Conservation (phyloP, 92 coral and sea anemone genomes). For the Heliopora coerulea region DNA sequence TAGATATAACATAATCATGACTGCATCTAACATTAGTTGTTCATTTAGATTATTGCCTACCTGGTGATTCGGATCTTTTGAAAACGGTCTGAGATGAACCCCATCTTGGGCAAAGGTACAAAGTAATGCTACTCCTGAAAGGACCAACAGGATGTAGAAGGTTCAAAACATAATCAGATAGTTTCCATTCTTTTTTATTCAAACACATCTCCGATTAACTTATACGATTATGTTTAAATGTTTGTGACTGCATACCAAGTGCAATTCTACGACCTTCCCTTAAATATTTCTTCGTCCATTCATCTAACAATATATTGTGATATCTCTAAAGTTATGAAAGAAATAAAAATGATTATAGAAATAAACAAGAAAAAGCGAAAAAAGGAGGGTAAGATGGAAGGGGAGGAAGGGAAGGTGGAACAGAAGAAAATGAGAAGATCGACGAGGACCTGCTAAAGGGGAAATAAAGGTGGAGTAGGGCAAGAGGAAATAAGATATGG, state of each 20-base stretch:
- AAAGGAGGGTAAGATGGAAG: neutral
- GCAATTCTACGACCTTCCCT: conserved; percentile 93
- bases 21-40: too few relatives aligned
- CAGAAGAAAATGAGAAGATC: too few relatives aligned
- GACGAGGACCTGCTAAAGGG: too few relatives aligned
- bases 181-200: too few relatives aligned
- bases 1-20: too few relatives aligned
- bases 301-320: conserved; percentile 82
- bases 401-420: neutral
- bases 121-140: conserved; percentile 68
- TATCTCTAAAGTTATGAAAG: conserved; percentile 65
- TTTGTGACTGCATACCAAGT: conserved; percentile 51
- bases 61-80: conserved; percentile 67
- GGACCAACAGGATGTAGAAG: neutral
- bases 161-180: neutral
- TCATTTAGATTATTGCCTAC: conserved; percentile 31
- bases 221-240: too few relatives aligned
- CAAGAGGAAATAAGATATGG: too few relatives aligned
- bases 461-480: too few relatives aligned
- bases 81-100: conserved; percentile 59
- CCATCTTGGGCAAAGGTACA: conserved; percentile 69
- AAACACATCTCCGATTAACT: too few relatives aligned
- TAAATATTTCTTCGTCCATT: conserved; percentile 94
- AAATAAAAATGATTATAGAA: neutral
- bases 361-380: too few relatives aligned